Base-by-base conservation (phyloP, 2,113 vertebrate species). In the Engystomops pustulosus region DNA sequence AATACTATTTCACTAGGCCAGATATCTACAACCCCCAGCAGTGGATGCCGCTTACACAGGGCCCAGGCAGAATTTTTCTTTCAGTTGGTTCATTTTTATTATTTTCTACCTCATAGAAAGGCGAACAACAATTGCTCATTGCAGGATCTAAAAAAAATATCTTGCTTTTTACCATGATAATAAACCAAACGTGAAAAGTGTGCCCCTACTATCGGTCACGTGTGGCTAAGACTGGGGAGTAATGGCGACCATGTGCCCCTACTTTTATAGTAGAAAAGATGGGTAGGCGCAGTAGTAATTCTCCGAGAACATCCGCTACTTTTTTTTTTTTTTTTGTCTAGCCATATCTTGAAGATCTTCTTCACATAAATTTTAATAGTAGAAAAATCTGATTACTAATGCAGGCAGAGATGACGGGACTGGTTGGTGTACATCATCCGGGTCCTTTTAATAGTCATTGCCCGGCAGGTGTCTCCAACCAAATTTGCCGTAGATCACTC, bases 51-150 rank as follows among this genome's bases (percentile, higher is more conserved):
- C 86, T 41, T 18, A 0, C 62, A 14, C 58, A 80, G 82, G 0
- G 85, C 89, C 80, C 51, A 25, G 87, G 77, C 79, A 15, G 75
- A 86, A 18, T 86, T 86, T 85, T 85, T 69, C 87, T 88, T 88
- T 88, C 90, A 87, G 87, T 91, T 91, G 92, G 92, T 91, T 91
- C 85, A 76, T 86, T 89, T 65, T 49, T 47, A 53, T 77, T 84
- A 44, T 87, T 89, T 88, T 92, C 92, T 93, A 93, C 93, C 93
- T 93, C 93, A 90, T 91, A 92, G 75, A 78, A 92, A 92, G 91
- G 92, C 90, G 91, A 91, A 92, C 77, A 85, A 36, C 88, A 34
- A 86, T 85, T 88, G 90, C 89, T 91, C 91, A 87, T 89, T 90
- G 89, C 87, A 90, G 85, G 89, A 44, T 30, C 27, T 41, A 41